These are phyloP conservation scores for Lutjanus campechanus DNA, from an alignment of 2,797 vertebrate species.

Conservation along the genomic window DNA sequence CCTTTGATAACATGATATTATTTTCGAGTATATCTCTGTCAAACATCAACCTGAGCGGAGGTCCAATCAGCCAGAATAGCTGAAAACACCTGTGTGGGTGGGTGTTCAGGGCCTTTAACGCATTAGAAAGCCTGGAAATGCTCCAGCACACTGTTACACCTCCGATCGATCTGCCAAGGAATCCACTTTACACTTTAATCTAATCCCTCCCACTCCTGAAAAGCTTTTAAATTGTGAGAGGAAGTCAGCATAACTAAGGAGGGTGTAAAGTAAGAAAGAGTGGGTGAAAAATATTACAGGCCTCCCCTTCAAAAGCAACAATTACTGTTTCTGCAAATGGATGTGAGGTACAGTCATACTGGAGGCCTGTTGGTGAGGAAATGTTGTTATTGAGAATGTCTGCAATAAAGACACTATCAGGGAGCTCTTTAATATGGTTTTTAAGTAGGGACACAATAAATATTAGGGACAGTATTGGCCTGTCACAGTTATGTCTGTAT, in stretches of 20 bases:
- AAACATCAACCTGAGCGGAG: not conserved
- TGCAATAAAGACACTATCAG: not conserved
- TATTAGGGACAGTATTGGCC: no score
- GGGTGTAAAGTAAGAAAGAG: conserved; percentile 48
- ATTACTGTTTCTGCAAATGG: not conserved
- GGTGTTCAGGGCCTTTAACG: conserved; percentile 7
- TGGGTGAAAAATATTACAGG: conserved; percentile 34
- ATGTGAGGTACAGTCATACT: not conserved
- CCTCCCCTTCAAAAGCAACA: not conserved
- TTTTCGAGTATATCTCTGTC: no score
- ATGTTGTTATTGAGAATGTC: not conserved
- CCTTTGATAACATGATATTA: no score
- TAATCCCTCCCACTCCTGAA: conserved; percentile 72
- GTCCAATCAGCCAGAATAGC: not conserved
- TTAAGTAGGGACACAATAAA: no score
- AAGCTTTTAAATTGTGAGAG: conserved; percentile 82
- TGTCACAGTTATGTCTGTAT: no score
- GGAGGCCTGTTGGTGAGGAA: not conserved
- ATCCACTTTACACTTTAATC: conserved; percentile 85
- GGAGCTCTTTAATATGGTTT: no score
- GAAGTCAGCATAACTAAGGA: conserved; percentile 60
- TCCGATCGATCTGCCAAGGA: conserved; percentile 77
- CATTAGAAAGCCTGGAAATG: conserved; percentile 59
- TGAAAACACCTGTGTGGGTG: conserved; percentile 27
- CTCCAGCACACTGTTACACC: conserved; percentile 67